Base-by-base conservation (phyloP, 2,888 invertebrate species). In the Lagria hirta region DNA sequence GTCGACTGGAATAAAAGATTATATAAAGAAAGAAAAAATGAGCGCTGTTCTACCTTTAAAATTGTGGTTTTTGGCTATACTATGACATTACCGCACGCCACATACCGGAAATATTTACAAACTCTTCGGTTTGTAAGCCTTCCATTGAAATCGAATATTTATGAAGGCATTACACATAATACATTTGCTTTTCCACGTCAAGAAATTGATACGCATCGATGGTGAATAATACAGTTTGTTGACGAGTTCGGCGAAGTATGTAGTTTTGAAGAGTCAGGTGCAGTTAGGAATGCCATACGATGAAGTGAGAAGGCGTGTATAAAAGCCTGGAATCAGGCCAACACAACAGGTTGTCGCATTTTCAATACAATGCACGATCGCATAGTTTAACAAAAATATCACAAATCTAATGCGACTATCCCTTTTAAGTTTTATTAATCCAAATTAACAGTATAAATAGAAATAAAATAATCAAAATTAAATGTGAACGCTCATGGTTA, bases 231-330 rank as follows among this genome's bases (percentile, higher is more conserved):
- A 15, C 16, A 27, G 20, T 7, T 35, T 22, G 34, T 41, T 21
- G 43, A 36, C 43, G 30, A 43, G 30, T 30, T 37, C 43, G 37
- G 35, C 26, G 29, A 36, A 17, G 35, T 17, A 24, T 37, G 32
- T 17, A 20, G n/a, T n/a, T 30, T 43, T 30, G 29, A 43, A 40
- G 38, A 56, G 49, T 57, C 55, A 54, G 55, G 55, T 58, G 58
- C 58, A 58, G 58, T 58, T 58, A 58, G 58, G 58, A 57, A 58
- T 58, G 58, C 47, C 45, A 28, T 30, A 22, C 17, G 12, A 11
- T 26, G 30, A 23, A 27, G 33, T 15, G 44, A 30, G 46, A 29
- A 30, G 43, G 43, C 27, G 30, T 29, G 43, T 29, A 14, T 36
- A 30, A 36, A 14, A 33, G 33, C 33, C 27, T 18, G 26, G 36